Base-by-base conservation (phyloP, 2,113 vertebrate species). In the Epinephelus moara region DNA sequence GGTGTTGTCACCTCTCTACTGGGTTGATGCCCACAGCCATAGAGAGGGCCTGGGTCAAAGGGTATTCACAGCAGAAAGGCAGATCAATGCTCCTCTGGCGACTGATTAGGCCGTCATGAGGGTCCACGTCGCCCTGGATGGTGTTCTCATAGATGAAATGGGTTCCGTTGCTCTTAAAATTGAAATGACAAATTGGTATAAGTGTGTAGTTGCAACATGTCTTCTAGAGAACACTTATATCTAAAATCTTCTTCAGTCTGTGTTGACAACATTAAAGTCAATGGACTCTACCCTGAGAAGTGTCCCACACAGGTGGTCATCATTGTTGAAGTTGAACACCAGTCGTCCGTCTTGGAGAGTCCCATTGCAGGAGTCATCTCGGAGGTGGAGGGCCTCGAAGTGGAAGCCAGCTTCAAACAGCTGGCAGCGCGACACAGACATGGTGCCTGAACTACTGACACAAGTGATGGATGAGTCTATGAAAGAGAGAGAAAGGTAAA, bases 381-480 rank as follows among this genome's bases (percentile, higher is more conserved):
- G 85, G 47, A 95, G 88, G 11, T 94, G 92, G 15, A 95, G 83
- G 37, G 52, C 12, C 0, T 70, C 25, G 0, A 74, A 9, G 6
- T 75, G 55, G 69, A 93, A 94, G 12, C 93, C 94, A n/a, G 83
- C 91, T 23, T 91, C 87, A 82, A 94, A 93, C 52, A 95, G 71
- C 70, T 92, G 87, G 47, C 94, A 95, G 17, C 93, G 91, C 5
- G 94, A 93, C 47, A 95, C 14, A 0, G 93, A 94, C 21, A 94
- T 85, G 17, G 42, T 78, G 47, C 88, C 91, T n/a, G 86, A 75
- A 33, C 86, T 88, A 30, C 85, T 83, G 12, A 23, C 25, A 79
- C 94, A 95, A 4, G 61, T 75, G 53, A 91, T 72, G 21, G 42
- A 57, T 15, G 89, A 85, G 42, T 93, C 94, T 95, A 66, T 9